These are phyloP conservation scores for Acanthopagrus latus DNA, from an alignment of 2,797 vertebrate species.

Conservation along the genomic window DNA sequence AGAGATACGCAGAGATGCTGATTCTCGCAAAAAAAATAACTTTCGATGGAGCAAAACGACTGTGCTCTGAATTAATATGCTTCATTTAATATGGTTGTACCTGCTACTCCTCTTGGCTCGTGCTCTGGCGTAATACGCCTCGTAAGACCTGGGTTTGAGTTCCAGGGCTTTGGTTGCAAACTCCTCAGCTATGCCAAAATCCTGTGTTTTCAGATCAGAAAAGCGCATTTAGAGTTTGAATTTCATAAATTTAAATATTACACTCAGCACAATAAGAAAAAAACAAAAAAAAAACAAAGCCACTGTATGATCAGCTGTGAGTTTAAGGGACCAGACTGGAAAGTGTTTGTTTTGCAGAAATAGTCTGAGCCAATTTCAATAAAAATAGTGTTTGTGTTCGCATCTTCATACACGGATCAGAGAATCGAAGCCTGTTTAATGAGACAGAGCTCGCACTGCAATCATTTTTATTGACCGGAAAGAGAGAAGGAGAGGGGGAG, in stretches of 20 bases:
- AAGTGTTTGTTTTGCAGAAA: constrained; percentile 43
- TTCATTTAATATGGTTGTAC: constrained; percentile 76
- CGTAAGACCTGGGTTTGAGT: constrained; percentile 95
- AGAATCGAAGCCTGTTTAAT: constrained; percentile 49
- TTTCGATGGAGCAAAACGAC: constrained; percentile 17
- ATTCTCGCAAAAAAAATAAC: constrained; percentile 22
- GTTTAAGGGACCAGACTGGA: constrained; percentile 27
- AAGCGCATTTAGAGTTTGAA: constrained; percentile 25
- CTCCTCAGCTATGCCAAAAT: constrained; percentile 98
- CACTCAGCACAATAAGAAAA: background rate
- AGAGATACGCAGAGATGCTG: constrained; percentile 13
- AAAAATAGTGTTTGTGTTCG: constrained; percentile 80
- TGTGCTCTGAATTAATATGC: constrained; percentile 21
- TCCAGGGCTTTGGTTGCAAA: constrained; percentile 98
- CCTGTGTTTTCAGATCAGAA: constrained; percentile 81
- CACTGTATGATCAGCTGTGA: constrained; percentile 22
- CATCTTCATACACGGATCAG: constrained; percentile 78
- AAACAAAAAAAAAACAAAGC: constrained; percentile 4
- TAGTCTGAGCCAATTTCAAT: constrained; percentile 21
- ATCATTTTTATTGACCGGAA: constrained; percentile 90
- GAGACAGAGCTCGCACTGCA: constrained; percentile 76
- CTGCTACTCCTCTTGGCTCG: constrained; percentile 99
- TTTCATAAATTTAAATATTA: constrained; percentile 24
- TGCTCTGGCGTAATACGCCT: constrained; percentile 96
- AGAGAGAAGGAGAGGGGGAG: constrained; percentile 51